phyloP scores from a whole-genome alignment of 2,888 invertebrate species.

The Apodemia duryi region DNA sequence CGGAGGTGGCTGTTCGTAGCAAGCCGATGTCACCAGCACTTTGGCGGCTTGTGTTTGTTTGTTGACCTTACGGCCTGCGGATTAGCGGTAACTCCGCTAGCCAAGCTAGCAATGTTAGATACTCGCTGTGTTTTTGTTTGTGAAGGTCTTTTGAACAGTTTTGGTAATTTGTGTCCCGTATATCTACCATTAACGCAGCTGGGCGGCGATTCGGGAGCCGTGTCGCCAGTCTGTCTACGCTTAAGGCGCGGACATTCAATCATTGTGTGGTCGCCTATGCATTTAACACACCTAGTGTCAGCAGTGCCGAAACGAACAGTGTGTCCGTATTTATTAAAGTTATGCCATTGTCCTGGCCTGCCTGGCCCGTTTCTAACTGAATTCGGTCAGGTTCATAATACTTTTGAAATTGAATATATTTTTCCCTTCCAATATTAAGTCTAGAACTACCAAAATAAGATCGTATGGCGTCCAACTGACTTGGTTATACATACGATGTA shows the following conservation, averaged over 20 bases:
- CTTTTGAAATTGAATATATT: too few species aligned
- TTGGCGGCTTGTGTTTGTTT: too few species aligned
- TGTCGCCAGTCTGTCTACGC: not conserved
- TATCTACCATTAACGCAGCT: constrained; percentile 18
- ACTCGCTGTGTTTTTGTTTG: not conserved
- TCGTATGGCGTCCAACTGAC: too few species aligned
- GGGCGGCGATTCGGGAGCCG: not conserved
- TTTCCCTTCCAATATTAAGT: too few species aligned
- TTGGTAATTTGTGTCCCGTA: constrained; percentile 20
- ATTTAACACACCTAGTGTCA: constrained; percentile 24
- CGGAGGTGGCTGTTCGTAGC: not conserved
- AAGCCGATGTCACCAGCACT: not conserved
- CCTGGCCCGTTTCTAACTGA: not conserved
- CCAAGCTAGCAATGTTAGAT: too few species aligned
- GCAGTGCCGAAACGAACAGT: constrained; percentile 16
- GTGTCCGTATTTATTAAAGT: constrained; percentile 24
- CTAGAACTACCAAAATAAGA: too few species aligned
- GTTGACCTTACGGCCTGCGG: too few species aligned
- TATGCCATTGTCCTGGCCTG: constrained; percentile 13
- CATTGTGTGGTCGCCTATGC: constrained; percentile 21
- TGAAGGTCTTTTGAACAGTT: constrained; percentile 19
- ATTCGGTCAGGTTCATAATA: too few species aligned
- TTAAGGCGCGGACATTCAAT: constrained; percentile 14
- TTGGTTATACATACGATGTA: too few species aligned
- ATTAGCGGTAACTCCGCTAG: too few species aligned